phyloP scores from a whole-genome alignment of 2,888 invertebrate genomes.

The Spatulosminthurus flaviceps region DNA sequence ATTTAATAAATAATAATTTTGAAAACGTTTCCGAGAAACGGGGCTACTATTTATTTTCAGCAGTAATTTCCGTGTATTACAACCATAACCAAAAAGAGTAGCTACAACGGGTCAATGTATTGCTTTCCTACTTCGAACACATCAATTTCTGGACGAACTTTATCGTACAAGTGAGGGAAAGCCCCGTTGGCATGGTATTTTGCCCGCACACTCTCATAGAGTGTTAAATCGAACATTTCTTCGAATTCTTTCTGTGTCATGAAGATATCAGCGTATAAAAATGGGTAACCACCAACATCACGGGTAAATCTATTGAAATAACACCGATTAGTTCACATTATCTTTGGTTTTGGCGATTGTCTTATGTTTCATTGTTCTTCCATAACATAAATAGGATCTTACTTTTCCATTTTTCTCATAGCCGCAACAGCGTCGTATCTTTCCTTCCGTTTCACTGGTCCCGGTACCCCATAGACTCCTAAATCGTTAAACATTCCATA shows the following conservation, averaged over 20 bases:
- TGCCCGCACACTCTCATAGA: conserved; percentile 73
- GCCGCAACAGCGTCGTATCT: conserved; percentile 74
- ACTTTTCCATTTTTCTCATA: conserved; percentile 76
- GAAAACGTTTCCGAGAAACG: no score
- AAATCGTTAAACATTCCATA: conserved; percentile 78
- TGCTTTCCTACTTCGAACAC: conserved; percentile 71
- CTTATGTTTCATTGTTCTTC: no score
- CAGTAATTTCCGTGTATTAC: no score
- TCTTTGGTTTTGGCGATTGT: no score
- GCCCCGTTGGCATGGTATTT: conserved; percentile 72
- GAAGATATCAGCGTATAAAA: conserved; percentile 77
- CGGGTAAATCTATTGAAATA: conserved; percentile 73
- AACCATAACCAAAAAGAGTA: no score
- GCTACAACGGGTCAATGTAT: conserved; percentile 65
- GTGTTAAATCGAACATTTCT: conserved; percentile 75
- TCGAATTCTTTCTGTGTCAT: conserved; percentile 75
- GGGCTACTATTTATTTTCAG: no score
- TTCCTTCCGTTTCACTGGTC: conserved; percentile 72
- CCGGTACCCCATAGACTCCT: conserved; percentile 77
- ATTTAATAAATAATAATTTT: no score
- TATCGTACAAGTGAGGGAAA: conserved; percentile 75
- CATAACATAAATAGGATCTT: no score
- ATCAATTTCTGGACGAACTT: conserved; percentile 75
- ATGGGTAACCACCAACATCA: conserved; percentile 75
- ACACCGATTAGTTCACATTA: no score